phyloP scores from a whole-genome alignment of 2,797 vertebrate genomes.

The Helostoma temminkii region DNA sequence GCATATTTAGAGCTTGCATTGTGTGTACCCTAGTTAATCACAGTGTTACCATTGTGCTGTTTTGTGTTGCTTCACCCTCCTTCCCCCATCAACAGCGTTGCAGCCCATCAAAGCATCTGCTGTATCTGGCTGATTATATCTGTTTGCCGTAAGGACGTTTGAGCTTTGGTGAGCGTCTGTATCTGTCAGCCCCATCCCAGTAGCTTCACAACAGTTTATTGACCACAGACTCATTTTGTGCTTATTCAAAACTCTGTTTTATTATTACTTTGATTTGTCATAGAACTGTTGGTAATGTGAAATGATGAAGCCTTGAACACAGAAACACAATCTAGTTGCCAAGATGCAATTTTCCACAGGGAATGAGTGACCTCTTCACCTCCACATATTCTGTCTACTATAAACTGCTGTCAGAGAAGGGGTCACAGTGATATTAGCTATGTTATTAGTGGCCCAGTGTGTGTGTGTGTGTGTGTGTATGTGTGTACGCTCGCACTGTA shows the following conservation, averaged over 20 bases:
- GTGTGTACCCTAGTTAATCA: conserved; percentile 54
- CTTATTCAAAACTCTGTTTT: too few relatives aligned
- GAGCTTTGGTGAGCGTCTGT: conserved; percentile 32
- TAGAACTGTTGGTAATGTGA: conserved; percentile 41
- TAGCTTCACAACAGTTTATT: conserved; percentile 31
- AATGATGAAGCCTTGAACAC: conserved; percentile 48
- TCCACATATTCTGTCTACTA: conserved; percentile 45
- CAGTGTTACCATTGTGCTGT: conserved; percentile 24
- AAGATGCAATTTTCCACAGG: conserved; percentile 50
- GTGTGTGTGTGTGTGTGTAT: conserved; percentile 23
- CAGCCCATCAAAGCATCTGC: conserved; percentile 46
- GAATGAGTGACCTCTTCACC: conserved; percentile 70
- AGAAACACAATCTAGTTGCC: conserved; percentile 65
- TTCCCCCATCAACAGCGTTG: conserved; percentile 10
- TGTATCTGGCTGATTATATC: conserved; percentile 60
- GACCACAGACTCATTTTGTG: conserved; percentile 5
- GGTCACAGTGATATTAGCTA: conserved; percentile 11
- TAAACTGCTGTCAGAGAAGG: conserved; percentile 54
- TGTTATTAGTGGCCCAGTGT: conserved; percentile 55
- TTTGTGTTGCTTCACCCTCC: conserved; percentile 22
- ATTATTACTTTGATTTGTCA: conserved; percentile 55
- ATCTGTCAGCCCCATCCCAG: conserved; percentile 44
- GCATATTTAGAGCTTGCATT: conserved; percentile 55
- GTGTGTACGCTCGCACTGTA: conserved; percentile 27
- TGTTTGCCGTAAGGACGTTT: conserved; percentile 50